Evolutionary conservation across 2,888 invertebrate species (phyloP).

Genomic region (Petrolisthes manimaculis): DNA sequence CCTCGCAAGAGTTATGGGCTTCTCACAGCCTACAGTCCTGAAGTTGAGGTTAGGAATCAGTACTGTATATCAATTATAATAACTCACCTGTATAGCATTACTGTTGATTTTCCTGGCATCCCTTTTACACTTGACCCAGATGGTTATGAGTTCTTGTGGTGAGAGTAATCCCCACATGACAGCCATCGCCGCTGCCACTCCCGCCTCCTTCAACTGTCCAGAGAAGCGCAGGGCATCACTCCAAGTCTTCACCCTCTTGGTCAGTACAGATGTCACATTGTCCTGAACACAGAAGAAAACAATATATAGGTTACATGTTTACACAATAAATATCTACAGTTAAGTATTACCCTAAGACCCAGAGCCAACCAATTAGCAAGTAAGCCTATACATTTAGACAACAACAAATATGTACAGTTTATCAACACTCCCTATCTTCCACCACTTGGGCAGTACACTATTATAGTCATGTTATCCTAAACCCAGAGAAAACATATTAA

Average conservation of each 20-base stretch:
- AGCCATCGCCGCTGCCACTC: constrained; percentile 33
- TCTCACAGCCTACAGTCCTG: no score
- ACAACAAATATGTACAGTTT: no score
- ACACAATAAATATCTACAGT: neutral
- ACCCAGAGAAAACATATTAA: no score
- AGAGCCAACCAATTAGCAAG: no score
- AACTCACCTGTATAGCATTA: constrained; percentile 30
- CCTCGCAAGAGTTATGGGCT: no score
- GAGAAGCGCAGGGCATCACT: constrained; percentile 49
- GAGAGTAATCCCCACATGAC: neutral
- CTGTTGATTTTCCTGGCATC: constrained; percentile 37
- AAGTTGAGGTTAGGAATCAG: neutral
- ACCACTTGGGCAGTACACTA: no score
- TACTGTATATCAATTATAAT: neutral
- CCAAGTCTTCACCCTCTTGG: constrained; percentile 42
- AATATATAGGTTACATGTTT: neutral
- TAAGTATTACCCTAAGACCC: no score
- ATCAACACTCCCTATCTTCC: no score
- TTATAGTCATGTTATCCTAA: no score
- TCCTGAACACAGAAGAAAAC: neutral
- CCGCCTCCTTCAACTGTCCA: constrained; percentile 44
- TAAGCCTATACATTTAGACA: no score
- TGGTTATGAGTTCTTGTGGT: constrained; percentile 20
- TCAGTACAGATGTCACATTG: neutral
- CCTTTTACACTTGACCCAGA: constrained; percentile 58